These are phyloP conservation scores for Nicator chloris DNA, from an alignment of 2,113 vertebrate genomes.

Conservation along the genomic window DNA sequence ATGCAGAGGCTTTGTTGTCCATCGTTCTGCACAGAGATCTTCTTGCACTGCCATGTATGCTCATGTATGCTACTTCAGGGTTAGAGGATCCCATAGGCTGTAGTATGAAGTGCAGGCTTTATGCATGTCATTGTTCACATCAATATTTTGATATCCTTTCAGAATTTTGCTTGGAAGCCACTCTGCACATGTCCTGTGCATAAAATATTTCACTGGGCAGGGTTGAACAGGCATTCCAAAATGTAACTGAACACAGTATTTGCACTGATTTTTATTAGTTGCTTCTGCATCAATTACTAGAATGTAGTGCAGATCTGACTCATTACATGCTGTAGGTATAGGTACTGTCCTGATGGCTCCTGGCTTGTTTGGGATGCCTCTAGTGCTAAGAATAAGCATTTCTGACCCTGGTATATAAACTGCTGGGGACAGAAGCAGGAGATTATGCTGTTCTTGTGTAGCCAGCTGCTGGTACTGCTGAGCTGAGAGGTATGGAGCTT, in stretches of 20 bases:
- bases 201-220: background rate
- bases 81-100: rapidly evolving
- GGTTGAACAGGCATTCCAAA: background rate
- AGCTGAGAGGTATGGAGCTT: background rate
- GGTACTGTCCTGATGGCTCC: background rate
- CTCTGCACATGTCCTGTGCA: background rate
- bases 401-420: background rate
- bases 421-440: background rate
- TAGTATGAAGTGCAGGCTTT: background rate
- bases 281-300: background rate
- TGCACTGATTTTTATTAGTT: background rate
- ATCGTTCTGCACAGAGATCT: rapidly evolving
- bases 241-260: background rate
- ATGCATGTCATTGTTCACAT: background rate
- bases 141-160: background rate
- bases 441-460: background rate
- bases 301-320: background rate
- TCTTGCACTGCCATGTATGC: background rate
- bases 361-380: background rate
- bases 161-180: background rate
- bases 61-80: rapidly evolving
- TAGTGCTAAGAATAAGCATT: background rate
- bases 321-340: background rate
- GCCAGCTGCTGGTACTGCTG: background rate
- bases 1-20: background rate